Evolutionary conservation across 2,797 vertebrate genomes (phyloP), one percentile per base, ranked within the genome.

Genomic region (Fistularia commersonii): DNA sequence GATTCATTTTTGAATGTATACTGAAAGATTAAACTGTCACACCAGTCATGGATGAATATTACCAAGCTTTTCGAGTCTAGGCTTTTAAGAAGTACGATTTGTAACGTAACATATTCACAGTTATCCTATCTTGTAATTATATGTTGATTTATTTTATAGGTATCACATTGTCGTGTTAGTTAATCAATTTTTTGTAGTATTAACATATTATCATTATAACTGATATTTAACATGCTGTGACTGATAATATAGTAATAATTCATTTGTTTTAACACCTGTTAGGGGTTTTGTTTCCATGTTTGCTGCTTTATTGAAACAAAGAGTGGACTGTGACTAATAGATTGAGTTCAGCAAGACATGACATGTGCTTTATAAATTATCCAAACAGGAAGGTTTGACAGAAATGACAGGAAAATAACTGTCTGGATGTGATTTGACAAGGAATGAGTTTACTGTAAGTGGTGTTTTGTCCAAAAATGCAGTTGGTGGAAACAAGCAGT

Each of bases 251-350:
- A 60, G 59, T 81, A 74, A 68, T 81, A 74, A 61, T 54, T 72
- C 66, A 61, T 64, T 45, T 41, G 14, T 51, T 75, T 64, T 58
- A 53, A 65, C 74, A 53, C 58, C 55, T 45, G 38, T 54, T 67
- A 70, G 10, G 36, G 54, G 61, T 61, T 11, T 72, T 35, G 51
- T 74, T 70, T 37, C 48, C 67, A 58, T 71, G 61, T 56, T 74
- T 82, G 81, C 84, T 86, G 84, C 80, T 86, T 84, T 70, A 46
- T 72, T 55, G 71, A 83, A 66, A 72, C 44, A 38, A 76, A 60
- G 61, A 77, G 52, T 43, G n/a, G 69, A 75, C 69, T 73, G 23
- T 23, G 23, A 23, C 23, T 23, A 23, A 23, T 23, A 48, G 15
- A 54, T 23, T 23, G 23, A 63, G 58, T 43, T 62, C 51, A 44